Conservation (phyloP, 2,888 invertebrate species). For the Drosophila kokeensis region DNA sequence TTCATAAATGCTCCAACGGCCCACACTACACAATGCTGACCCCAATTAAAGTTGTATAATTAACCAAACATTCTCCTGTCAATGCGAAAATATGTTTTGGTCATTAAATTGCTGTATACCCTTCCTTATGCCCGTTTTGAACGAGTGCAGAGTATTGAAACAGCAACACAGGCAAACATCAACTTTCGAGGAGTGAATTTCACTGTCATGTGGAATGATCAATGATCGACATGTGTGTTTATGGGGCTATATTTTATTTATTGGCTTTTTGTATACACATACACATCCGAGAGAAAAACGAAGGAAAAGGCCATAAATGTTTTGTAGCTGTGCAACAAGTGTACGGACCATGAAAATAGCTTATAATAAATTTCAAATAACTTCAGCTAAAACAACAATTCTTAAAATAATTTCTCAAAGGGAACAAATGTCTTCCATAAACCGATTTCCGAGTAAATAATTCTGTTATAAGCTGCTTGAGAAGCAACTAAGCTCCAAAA, state of each 20-base stretch:
- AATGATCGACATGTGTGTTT: constrained; percentile 54
- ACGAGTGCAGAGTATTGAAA: not conserved
- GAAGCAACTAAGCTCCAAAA: not conserved
- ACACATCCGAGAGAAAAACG: constrained; percentile 8
- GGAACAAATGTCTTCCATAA: constrained; percentile 9
- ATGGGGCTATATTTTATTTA: constrained; percentile 39
- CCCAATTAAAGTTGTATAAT: not conserved
- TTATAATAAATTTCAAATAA: constrained; percentile 43
- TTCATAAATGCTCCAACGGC: not conserved
- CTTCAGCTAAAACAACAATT: constrained; percentile 37
- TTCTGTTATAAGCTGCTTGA: not conserved
- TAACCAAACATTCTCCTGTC: not conserved
- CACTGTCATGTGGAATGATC: constrained; percentile 28
- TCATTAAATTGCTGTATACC: not conserved
- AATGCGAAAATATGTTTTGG: not conserved
- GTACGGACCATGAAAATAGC: constrained; percentile 38
- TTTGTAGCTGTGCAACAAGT: constrained; percentile 25
- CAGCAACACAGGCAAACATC: constrained; percentile 10
- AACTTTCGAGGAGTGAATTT: constrained; percentile 24
- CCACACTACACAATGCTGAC: not conserved
- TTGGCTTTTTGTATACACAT: constrained; percentile 32
- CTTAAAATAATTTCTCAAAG: constrained; percentile 17
- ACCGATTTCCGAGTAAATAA: constrained; percentile 24
- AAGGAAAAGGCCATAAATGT: constrained; percentile 45
- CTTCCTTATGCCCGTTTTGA: not conserved